phyloP scores from a whole-genome alignment of 1,140 invertebrate species.

The Homarus americanus region DNA sequence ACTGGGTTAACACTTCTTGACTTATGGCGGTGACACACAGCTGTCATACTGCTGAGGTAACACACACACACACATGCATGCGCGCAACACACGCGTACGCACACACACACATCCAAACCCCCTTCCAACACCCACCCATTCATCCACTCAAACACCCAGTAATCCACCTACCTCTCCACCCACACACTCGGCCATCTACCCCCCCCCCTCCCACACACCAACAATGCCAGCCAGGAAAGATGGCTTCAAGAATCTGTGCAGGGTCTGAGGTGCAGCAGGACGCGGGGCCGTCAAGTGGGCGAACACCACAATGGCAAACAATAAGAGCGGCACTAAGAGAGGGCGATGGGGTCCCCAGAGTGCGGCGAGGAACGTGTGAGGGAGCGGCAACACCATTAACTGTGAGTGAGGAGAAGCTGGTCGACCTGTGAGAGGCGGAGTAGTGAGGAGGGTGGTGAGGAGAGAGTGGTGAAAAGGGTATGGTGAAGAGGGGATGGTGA shows the following conservation, averaged over 20 bases:
- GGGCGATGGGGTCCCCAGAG: not conserved
- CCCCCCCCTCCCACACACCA: not conserved
- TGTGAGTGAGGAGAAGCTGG: not conserved
- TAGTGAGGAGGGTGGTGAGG: no score
- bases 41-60: no score
- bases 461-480: no score
- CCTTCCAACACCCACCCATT: not conserved
- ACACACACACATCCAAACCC: no score
- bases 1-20: no score
- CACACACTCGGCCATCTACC: no score
- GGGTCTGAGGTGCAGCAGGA: not conserved
- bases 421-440: no score
- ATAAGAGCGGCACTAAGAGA: conserved; percentile 35
- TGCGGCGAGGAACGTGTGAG: not conserved
- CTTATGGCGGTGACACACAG: no score
- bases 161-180: no score
- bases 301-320: conserved; percentile 55
- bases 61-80: no score
- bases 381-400: not conserved
- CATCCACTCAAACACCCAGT: not conserved
- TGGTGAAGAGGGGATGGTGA: no score
- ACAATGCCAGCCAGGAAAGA: not conserved
- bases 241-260: not conserved
- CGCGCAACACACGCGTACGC: no score
- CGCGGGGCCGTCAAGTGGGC: not conserved